A percentile compares a stretch with the other conserved stretches of the same genome.
Evolutionary conservation across 1,140 invertebrate species (phyloP).

Genomic region (Cherax destructor): DNA sequence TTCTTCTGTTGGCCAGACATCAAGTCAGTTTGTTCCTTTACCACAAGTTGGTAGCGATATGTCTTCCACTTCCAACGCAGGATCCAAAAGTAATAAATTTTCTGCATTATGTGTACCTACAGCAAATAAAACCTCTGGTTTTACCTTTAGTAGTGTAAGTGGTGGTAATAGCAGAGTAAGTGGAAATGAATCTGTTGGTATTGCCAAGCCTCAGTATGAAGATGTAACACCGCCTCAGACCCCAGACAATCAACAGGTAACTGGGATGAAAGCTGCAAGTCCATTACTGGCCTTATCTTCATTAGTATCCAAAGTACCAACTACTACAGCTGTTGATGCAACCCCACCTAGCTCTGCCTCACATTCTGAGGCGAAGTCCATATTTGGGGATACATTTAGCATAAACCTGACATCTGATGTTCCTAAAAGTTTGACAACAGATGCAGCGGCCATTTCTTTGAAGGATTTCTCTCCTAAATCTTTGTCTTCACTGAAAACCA

Average conservation of each 20-base stretch:
- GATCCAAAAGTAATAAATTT: neutral
- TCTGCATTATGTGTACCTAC: neutral
- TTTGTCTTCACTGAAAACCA: conserved; percentile 15
- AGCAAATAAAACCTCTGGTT: neutral
- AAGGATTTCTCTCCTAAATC: conserved; percentile 13
- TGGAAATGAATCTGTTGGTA: neutral
- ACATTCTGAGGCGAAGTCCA: neutral
- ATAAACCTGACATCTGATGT: neutral
- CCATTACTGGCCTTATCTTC: conserved; percentile 49
- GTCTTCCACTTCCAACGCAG: neutral
- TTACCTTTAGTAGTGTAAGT: neutral
- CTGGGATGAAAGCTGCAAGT: conserved; percentile 39
- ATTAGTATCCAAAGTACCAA: conserved; percentile 57
- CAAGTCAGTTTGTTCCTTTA: neutral
- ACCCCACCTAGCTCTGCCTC: neutral
- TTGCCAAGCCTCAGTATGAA: conserved; percentile 45
- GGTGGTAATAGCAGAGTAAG: neutral
- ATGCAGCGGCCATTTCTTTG: neutral
- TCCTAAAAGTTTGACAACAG: neutral
- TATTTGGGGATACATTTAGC: neutral
- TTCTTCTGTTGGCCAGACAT: neutral
- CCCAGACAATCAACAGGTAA: conserved; percentile 34
- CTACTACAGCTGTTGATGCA: conserved; percentile 30
- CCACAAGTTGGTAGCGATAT: neutral
- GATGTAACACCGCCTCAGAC: conserved; percentile 63